Conservation (phyloP, 2,113 vertebrate genomes). For the Aix galericulata region DNA sequence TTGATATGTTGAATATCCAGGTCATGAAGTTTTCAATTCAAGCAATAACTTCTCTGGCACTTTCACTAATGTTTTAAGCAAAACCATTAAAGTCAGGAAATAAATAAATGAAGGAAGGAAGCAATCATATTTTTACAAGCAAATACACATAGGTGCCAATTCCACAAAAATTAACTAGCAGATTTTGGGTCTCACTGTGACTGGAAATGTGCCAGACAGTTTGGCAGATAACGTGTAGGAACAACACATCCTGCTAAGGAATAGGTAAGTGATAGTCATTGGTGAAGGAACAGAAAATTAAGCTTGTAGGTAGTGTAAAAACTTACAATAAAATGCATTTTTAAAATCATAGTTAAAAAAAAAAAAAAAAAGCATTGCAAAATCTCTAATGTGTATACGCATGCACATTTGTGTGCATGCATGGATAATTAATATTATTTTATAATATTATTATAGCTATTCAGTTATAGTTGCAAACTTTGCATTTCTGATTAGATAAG, state of each 20-base stretch:
- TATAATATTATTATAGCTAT: neutral
- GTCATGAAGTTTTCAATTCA: neutral
- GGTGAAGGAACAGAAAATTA: neutral
- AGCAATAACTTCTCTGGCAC: slow-evolving; percentile 43
- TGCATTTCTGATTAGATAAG: neutral
- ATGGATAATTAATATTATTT: neutral
- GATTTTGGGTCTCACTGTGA: slow-evolving; percentile 6
- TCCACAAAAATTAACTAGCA: slow-evolving; percentile 41
- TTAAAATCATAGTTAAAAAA: neutral
- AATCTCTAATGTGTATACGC: neutral
- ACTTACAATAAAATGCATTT: neutral
- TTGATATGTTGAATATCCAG: neutral
- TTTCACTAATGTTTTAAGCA: slow-evolving; percentile 28
- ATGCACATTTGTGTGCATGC: neutral
- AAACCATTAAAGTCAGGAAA: slow-evolving; percentile 57
- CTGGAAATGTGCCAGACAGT: neutral
- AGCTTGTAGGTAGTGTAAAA: neutral
- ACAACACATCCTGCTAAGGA: slow-evolving; percentile 17
- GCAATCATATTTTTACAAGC: slow-evolving; percentile 40
- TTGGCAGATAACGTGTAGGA: slow-evolving; percentile 40
- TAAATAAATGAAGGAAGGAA: slow-evolving; percentile 65
- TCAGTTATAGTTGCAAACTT: neutral
- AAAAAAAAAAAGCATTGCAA: neutral
- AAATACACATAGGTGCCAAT: neutral
- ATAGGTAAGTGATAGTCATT: neutral